Evolutionary conservation across 2,888 invertebrate species (phyloP), one percentile per base, ranked within the genome.

Genomic region (Drosophila mimetica): DNA sequence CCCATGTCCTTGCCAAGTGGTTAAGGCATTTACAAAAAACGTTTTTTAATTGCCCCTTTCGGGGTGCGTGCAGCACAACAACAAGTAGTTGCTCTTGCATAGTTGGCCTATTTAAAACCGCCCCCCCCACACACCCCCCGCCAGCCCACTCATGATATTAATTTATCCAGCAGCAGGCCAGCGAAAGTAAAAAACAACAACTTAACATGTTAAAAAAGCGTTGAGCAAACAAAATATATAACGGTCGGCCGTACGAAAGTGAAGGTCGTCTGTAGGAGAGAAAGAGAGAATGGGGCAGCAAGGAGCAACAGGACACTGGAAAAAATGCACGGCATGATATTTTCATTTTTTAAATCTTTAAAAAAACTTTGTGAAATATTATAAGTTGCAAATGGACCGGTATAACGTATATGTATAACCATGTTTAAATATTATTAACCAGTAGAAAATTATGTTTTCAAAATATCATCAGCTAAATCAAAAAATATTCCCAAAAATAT

Each of bases 181-280:
- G 63, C n/a, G 47, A 63, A 59, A 46, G 64, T 53, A 52, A 57
- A 53, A 65, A 74, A 46, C 60, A 54, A 25, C 22, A 16, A 30
- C 30, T 4, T 16, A 39, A 46, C 25, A 46, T 20, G 46, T 78
- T 39, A 44, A 61, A 46, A 57, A 60, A 60, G 37, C 22, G 61
- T 61, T 37, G 46, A 16, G 44, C 30, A 37, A 60, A 60, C 37
- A 22, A 18, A 72, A 64, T 66, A 76, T 44, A 58, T 75, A 74
- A 60, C 66, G 69, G 52, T 74, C 58, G 70, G 60, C 36, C 74
- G 67, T 79, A 51, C 55, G 77, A 67, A 79, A 88, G 78, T 84
- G 86, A 84, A 84, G 84, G 84, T 84, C 84, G 88, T 84, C 83
- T 88, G 83, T 84, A 76, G 77, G 74, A 77, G 82, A 82, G 75